These are phyloP conservation scores for Danionella dracula DNA, from an alignment of 2,797 vertebrate species.

Conservation along the genomic window DNA sequence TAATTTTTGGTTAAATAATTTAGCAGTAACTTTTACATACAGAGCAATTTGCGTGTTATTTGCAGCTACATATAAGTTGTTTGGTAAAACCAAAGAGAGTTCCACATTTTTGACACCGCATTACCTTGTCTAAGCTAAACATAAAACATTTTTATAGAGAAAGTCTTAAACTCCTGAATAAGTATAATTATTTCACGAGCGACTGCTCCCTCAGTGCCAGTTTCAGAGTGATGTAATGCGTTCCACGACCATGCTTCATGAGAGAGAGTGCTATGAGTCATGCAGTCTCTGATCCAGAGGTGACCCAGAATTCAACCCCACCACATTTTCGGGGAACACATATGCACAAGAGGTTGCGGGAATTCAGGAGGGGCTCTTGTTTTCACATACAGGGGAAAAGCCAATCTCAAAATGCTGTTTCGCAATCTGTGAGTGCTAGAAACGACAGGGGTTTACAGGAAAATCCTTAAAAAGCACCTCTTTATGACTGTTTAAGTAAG, in stretches of 20 bases:
- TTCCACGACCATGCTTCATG: conserved; percentile 24
- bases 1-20: too few relatives aligned
- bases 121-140: too few relatives aligned
- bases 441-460: background rate
- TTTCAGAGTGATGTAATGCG: conserved; percentile 27
- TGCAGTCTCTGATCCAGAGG: conserved; percentile 17
- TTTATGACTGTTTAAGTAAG: background rate
- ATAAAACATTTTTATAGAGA: too few relatives aligned
- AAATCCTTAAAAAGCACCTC: background rate
- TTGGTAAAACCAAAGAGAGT: too few relatives aligned
- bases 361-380: conserved; percentile 7
- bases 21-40: too few relatives aligned
- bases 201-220: background rate
- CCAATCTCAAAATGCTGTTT: conserved; percentile 12
- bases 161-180: too few relatives aligned
- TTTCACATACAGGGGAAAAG: background rate
- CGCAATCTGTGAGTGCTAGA: background rate
- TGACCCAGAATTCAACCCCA: conserved; percentile 32
- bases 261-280: conserved; percentile 33
- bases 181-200: background rate
- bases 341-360: conserved; percentile 22
- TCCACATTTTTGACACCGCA: too few relatives aligned
- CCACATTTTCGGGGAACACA: conserved; percentile 38
- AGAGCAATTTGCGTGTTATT: too few relatives aligned
- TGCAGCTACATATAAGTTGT: too few relatives aligned